These are phyloP conservation scores for Lasioglossum vierecki DNA, from an alignment of 2,888 invertebrate species.

Conservation along the genomic window DNA sequence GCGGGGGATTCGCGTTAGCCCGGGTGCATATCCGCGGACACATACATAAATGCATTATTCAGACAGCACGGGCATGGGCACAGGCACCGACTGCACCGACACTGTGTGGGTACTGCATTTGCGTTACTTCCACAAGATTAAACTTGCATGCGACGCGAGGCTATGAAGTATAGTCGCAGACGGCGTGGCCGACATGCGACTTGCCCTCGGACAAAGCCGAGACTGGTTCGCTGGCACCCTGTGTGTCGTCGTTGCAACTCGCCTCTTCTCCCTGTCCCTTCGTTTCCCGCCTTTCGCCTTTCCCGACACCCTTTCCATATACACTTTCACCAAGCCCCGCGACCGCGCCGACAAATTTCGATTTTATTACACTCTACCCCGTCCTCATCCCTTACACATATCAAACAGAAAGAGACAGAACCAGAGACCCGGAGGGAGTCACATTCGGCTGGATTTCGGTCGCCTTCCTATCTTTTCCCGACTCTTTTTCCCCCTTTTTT, in stretches of 20 bases:
- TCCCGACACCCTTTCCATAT: neutral
- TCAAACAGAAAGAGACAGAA: neutral
- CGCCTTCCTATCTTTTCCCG: neutral
- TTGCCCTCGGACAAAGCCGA: conserved; percentile 78
- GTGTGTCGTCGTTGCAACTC: conserved; percentile 30
- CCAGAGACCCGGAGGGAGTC: neutral
- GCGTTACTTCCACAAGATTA: conserved; percentile 83
- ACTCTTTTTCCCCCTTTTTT: neutral
- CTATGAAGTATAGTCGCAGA: conserved; percentile 79
- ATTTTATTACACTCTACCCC: conserved; percentile 68
- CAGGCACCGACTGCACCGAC: neutral
- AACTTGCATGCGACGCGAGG: conserved; percentile 81
- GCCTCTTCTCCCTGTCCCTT: conserved; percentile 17
- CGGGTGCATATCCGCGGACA: conserved; percentile 69
- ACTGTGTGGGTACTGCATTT: conserved; percentile 73
- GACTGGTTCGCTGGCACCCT: conserved; percentile 57
- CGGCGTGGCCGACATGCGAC: conserved; percentile 78
- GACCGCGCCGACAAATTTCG: conserved; percentile 68
- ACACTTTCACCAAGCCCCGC: neutral
- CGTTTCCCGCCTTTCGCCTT: conserved; percentile 2
- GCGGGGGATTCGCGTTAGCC: conserved; percentile 69
- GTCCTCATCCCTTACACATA: conserved; percentile 18
- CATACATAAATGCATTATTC: conserved; percentile 79
- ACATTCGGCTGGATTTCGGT: conserved; percentile 24
- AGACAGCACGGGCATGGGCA: conserved; percentile 50